Conservation (phyloP, 2,113 vertebrate genomes). For the Sterrhoptilus dennistouni region DNA sequence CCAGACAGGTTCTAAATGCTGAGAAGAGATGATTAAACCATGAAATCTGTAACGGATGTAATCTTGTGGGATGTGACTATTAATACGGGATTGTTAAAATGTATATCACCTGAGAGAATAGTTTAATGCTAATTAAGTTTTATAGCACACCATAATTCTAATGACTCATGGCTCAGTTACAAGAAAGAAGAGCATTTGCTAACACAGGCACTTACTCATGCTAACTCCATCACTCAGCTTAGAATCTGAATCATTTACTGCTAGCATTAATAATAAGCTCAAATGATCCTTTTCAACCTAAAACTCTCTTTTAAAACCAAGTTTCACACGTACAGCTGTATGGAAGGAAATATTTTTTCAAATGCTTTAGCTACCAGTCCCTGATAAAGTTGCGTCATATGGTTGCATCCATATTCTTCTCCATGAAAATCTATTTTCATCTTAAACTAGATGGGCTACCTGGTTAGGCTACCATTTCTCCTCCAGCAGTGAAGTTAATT, state of each 20-base stretch:
- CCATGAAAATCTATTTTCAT: neutral
- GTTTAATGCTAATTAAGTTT: conserved; percentile 45
- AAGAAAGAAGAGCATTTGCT: conserved; percentile 7
- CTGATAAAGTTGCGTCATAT: neutral
- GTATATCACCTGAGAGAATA: conserved; percentile 44
- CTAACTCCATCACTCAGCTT: neutral
- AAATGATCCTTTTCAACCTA: neutral
- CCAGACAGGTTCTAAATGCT: neutral
- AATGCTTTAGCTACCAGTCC: neutral
- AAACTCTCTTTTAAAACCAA: neutral
- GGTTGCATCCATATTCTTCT: neutral
- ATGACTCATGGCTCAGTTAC: conserved; percentile 29
- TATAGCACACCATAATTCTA: conserved; percentile 32
- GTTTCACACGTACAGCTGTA: neutral
- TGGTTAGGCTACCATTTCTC: neutral
- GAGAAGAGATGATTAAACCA: neutral
- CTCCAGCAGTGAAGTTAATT: neutral
- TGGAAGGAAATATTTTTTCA: neutral
- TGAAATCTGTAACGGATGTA: conserved; percentile 3
- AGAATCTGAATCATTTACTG: neutral
- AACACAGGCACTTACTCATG: neutral
- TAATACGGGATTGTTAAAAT: conserved; percentile 44
- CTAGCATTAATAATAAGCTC: neutral
- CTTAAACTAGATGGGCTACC: neutral
- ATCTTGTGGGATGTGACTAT: conserved; percentile 1